These are phyloP conservation scores for Hofmannophila pseudospretella DNA, from an alignment of 2,888 invertebrate genomes.

Conservation along the genomic window DNA sequence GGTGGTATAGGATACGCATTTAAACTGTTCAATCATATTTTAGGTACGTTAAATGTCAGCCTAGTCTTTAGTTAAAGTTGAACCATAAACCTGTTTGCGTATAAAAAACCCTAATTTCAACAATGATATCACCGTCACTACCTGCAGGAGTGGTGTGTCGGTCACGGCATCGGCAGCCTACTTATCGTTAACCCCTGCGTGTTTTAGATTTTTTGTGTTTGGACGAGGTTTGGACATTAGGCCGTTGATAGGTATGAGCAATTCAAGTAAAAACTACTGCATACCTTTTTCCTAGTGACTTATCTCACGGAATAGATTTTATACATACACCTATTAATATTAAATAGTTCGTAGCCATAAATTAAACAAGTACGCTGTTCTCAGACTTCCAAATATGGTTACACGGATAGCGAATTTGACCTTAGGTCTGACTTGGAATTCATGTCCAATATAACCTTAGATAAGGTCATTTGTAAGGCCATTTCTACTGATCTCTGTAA, in stretches of 20 bases:
- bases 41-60: no score
- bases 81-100: no score
- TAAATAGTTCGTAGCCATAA: no score
- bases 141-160: slow-evolving; percentile 43
- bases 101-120: slow-evolving; percentile 9
- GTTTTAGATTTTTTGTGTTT: slow-evolving; percentile 14
- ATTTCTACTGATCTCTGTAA: slow-evolving; percentile 19
- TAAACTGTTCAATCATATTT: no score
- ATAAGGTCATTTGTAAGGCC: slow-evolving; percentile 38
- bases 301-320: no score
- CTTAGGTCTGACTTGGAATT: slow-evolving; percentile 33
- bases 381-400: slow-evolving; percentile 23
- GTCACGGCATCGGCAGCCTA: slow-evolving; percentile 24
- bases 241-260: slow-evolving; percentile 2
- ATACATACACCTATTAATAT: no score
- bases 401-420: slow-evolving; percentile 32
- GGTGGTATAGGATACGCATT: no score
- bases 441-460: slow-evolving; percentile 28
- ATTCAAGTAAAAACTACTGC: slow-evolving; percentile 9
- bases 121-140: slow-evolving; percentile 29
- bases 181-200: slow-evolving; percentile 20
- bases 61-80: no score
- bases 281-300: no score
- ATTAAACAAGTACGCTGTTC: no score
- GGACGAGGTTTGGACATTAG: slow-evolving; percentile 11